phyloP scores from a whole-genome alignment of 2,113 vertebrate species.

The Gavia stellata region DNA sequence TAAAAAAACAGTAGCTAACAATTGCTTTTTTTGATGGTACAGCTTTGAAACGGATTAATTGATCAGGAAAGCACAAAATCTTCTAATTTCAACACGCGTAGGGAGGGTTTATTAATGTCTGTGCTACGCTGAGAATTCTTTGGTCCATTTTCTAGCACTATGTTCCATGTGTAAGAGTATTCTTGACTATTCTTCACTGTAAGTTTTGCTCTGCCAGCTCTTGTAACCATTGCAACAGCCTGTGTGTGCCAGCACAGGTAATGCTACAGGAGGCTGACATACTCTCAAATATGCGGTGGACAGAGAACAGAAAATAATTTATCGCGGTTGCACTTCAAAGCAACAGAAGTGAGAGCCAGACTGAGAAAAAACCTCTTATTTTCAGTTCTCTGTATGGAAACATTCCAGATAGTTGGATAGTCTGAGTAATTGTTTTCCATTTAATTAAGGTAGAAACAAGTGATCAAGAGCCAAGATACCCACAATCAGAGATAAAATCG shows the following conservation, averaged over 20 bases:
- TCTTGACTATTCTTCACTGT: background rate
- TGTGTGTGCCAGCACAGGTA: background rate
- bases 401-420: background rate
- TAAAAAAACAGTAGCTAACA: background rate
- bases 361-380: background rate
- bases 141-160: background rate
- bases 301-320: background rate
- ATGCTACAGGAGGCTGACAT: background rate
- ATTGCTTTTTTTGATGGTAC: background rate
- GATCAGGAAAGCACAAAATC: background rate
- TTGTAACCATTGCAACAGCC: background rate
- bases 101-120: background rate
- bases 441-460: background rate
- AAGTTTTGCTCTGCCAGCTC: background rate
- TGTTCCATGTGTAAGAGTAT: background rate
- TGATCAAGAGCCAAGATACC: constrained; percentile 5
- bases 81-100: background rate
- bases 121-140: background rate
- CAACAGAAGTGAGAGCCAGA: background rate
- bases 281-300: background rate
- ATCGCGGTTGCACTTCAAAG: background rate
- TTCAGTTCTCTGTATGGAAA: background rate
- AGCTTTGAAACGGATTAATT: background rate
- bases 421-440: background rate
- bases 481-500: background rate